phyloP scores from a whole-genome alignment of 2,797 vertebrate genomes.

The Sebastes goodei region DNA sequence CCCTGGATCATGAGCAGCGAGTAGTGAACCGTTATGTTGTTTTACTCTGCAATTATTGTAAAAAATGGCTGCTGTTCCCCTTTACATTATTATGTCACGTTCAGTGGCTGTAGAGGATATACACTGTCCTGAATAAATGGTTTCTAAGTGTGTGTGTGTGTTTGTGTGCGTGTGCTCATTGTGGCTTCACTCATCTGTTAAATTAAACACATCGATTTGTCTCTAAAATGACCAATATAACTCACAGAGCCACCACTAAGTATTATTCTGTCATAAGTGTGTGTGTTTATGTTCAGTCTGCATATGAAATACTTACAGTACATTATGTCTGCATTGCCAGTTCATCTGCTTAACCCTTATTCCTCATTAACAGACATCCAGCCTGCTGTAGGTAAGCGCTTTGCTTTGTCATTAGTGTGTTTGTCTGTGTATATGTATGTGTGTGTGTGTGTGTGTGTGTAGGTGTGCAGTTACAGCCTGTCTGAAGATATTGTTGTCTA shows the following conservation, averaged over 20 bases:
- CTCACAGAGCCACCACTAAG: background rate
- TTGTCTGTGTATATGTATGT: background rate
- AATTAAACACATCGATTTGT: conserved; percentile 24
- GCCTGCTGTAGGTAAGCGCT: conserved; percentile 50
- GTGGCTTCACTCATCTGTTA: conserved; percentile 23
- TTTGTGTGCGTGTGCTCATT: background rate
- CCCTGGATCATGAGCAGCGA: too few species aligned
- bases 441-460: background rate
- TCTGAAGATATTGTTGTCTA: conserved; percentile 20
- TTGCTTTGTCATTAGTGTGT: conserved; percentile 15
- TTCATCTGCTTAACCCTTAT: conserved; percentile 45
- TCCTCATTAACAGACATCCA: conserved; percentile 56
- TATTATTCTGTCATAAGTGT: background rate
- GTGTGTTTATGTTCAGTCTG: background rate
- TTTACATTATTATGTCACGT: background rate
- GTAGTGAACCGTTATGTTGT: background rate
- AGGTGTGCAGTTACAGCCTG: background rate
- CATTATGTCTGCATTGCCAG: conserved; percentile 13
- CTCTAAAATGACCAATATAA: conserved; percentile 11
- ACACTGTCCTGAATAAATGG: background rate
- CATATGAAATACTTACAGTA: background rate
- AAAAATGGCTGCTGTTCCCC: background rate
- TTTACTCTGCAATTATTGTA: background rate
- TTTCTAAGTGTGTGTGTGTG: background rate
- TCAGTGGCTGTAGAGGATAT: background rate